Conservation (phyloP, 1,140 invertebrate genomes). For the Zaprionus ghesquierei region DNA sequence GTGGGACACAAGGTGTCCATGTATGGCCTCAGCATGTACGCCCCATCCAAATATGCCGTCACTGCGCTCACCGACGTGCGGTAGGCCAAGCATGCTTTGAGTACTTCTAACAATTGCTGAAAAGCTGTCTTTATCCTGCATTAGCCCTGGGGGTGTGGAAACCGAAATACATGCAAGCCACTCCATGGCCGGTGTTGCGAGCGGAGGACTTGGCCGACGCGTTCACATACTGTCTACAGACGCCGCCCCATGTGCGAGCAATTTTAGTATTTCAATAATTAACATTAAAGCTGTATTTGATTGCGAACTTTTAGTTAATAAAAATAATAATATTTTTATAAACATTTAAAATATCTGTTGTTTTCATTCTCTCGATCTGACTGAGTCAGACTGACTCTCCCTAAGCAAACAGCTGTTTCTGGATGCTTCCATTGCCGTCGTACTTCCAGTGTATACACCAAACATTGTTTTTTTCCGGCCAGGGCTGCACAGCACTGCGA, state of each 20-base stretch:
- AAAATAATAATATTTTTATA: no score
- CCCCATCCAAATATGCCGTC: background rate
- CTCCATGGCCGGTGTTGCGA: conserved; percentile 1
- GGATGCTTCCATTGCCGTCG: background rate
- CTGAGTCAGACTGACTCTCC: no score
- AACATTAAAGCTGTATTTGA: no score
- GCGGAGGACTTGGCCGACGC: background rate
- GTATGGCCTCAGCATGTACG: background rate
- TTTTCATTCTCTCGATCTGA: no score
- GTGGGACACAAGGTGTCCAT: conserved; percentile 83
- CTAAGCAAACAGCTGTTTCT: conserved; percentile 9
- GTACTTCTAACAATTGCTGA: background rate
- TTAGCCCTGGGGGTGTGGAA: background rate
- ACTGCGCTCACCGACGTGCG: background rate
- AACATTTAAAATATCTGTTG: no score
- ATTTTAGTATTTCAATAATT: background rate
- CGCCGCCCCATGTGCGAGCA: conserved; percentile 6
- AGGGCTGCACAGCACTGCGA: conserved; percentile 24
- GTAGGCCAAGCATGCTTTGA: background rate
- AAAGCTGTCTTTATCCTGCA: background rate
- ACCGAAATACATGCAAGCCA: conserved; percentile 6
- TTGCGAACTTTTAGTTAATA: no score
- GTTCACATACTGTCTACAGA: conserved; percentile 2
- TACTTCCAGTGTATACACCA: conserved; percentile 36
- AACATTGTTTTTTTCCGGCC: conserved; percentile 7